These are phyloP conservation scores for Hirtodrosophila trivittata DNA, from an alignment of 2,888 invertebrate species.

Conservation along the genomic window DNA sequence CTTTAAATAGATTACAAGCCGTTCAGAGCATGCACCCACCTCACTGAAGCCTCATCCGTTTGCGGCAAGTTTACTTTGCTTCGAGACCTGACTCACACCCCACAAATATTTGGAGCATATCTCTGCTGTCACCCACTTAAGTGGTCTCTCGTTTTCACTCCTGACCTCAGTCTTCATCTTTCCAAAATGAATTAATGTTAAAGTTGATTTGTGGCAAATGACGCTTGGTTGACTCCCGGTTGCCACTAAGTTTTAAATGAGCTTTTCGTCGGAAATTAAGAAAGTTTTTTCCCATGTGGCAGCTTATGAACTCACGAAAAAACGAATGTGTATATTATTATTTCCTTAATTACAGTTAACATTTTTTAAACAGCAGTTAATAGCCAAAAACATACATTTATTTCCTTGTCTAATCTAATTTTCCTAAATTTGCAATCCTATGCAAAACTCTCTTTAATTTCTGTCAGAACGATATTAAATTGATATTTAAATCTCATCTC, in stretches of 20 bases:
- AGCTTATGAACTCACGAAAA: slow-evolving; percentile 2
- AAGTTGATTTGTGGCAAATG: slow-evolving; percentile 77
- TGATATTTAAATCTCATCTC: slow-evolving; percentile 1
- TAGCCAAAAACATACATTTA: too few species aligned
- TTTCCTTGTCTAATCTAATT: too few species aligned
- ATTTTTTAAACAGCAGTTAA: not conserved
- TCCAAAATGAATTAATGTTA: slow-evolving; percentile 67
- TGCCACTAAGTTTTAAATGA: slow-evolving; percentile 65
- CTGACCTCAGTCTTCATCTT: slow-evolving; percentile 34
- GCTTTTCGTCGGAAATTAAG: slow-evolving; percentile 61
- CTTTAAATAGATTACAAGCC: slow-evolving; percentile 76
- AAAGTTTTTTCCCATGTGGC: slow-evolving; percentile 49
- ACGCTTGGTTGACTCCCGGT: slow-evolving; percentile 56
- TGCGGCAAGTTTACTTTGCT: slow-evolving; percentile 65
- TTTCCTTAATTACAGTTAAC: not conserved
- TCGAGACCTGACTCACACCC: slow-evolving; percentile 37
- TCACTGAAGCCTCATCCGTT: slow-evolving; percentile 9
- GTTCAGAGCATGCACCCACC: slow-evolving; percentile 23
- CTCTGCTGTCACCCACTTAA: slow-evolving; percentile 55
- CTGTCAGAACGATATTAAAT: too few species aligned
- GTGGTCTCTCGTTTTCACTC: slow-evolving; percentile 5
- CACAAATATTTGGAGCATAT: slow-evolving; percentile 71
- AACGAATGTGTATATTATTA: too few species aligned
- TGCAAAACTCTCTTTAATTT: too few species aligned
- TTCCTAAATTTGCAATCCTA: too few species aligned